These are phyloP conservation scores for Trematocara nigrifrons DNA, from an alignment of 2,113 vertebrate genomes.

Conservation along the genomic window DNA sequence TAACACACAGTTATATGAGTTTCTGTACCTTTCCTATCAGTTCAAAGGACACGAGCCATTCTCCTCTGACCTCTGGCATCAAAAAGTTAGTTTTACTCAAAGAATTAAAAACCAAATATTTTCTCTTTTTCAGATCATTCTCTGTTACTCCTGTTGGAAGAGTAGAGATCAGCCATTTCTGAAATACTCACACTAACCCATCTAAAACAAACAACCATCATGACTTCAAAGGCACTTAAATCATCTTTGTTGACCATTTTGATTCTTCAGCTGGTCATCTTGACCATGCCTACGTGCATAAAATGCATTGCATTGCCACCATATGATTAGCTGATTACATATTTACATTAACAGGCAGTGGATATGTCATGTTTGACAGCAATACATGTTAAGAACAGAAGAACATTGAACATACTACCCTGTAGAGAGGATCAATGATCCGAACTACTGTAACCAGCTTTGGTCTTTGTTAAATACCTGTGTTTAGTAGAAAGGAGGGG, in stretches of 20 bases:
- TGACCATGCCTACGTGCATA: not conserved
- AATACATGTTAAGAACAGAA: not conserved
- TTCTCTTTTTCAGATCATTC: not conserved
- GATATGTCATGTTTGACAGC: not conserved
- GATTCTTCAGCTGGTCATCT: not conserved
- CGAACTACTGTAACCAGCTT: not conserved
- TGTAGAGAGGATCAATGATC: not conserved
- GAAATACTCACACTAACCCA: not conserved
- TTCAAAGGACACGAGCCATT: not conserved
- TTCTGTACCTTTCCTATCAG: not conserved
- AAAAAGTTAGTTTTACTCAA: not conserved
- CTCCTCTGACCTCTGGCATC: not conserved
- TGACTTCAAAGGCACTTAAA: not conserved
- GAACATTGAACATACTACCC: not conserved
- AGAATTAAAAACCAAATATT: not conserved
- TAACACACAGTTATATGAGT: not conserved
- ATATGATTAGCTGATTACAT: not conserved
- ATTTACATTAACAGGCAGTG: not conserved
- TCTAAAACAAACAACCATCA: not conserved
- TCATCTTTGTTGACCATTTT: not conserved
- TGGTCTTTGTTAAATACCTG: not conserved
- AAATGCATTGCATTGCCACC: not conserved
- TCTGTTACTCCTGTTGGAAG: not conserved
- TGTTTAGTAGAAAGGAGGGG: not conserved
- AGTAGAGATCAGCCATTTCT: not conserved